A percentile compares a stretch with the other conserved stretches of the same genome.
Evolutionary conservation across 2,113 vertebrate genomes (phyloP).

Genomic region (Mesoclemmys tuberculata): DNA sequence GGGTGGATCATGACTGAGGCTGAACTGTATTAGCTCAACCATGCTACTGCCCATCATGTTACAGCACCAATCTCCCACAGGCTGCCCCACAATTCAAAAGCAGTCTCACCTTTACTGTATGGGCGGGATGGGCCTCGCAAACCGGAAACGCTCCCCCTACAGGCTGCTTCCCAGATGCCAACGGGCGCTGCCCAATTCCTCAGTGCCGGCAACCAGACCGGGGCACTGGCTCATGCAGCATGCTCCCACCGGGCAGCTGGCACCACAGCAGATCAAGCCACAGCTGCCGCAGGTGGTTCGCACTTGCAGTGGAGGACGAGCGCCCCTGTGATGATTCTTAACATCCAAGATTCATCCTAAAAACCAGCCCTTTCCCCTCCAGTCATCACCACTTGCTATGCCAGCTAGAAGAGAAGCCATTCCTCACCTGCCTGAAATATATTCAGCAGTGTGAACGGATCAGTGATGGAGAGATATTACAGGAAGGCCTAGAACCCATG

Average conservation of each 20-base stretch:
- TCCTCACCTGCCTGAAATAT: not conserved
- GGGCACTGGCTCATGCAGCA: not conserved
- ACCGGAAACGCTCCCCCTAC: not conserved
- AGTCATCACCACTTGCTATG: not conserved
- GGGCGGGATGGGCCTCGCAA: not conserved
- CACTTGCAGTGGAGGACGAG: not conserved
- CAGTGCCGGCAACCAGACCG: not conserved
- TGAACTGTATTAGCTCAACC: not conserved
- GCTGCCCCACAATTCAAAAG: not conserved
- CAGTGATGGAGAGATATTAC: not conserved
- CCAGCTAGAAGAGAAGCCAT: not conserved
- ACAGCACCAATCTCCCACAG: not conserved
- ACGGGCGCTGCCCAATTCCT: not conserved
- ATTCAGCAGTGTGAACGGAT: not conserved
- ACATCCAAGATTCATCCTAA: not conserved
- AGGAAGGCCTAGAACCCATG: not conserved
- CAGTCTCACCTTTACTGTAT: not conserved
- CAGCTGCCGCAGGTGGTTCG: not conserved
- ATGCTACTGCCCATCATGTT: not conserved
- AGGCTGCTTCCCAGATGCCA: not conserved
- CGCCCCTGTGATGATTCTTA: not conserved
- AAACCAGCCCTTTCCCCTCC: accelerated
- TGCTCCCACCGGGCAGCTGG: not conserved
- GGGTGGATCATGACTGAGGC: not conserved
- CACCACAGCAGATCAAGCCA: not conserved